These are phyloP conservation scores for Macrosoma leucophasiata DNA, from an alignment of 2,888 invertebrate species.

Conservation along the genomic window DNA sequence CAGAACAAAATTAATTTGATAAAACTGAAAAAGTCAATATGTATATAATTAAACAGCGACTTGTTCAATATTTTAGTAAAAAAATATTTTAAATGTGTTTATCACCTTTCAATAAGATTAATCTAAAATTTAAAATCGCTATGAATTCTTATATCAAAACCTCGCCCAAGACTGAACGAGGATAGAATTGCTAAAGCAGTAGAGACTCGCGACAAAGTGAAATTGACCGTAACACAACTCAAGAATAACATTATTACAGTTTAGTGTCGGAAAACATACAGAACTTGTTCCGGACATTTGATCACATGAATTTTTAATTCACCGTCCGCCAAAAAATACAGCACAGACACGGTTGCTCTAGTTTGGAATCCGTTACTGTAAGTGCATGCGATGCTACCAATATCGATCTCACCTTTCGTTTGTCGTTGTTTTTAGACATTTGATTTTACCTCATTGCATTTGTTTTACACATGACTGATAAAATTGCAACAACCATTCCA, in stretches of 20 bases:
- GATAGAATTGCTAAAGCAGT: no score
- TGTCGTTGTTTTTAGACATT: constrained; percentile 1
- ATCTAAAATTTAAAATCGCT: no score
- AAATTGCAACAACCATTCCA: no score
- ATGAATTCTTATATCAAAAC: no score
- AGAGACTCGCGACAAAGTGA: constrained; percentile 35
- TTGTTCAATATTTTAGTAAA: no score
- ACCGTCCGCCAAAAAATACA: constrained; percentile 40
- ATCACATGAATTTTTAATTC: constrained; percentile 52
- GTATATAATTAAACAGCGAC: no score
- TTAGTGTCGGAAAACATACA: constrained; percentile 25
- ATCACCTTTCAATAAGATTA: no score
- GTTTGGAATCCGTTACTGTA: constrained; percentile 52
- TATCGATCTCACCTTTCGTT: constrained; percentile 9
- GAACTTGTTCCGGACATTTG: constrained; percentile 35
- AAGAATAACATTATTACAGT: constrained; percentile 35
- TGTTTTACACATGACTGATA: no score
- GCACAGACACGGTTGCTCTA: constrained; percentile 36
- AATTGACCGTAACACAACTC: constrained; percentile 29
- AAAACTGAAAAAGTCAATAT: no score
- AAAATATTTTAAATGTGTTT: no score
- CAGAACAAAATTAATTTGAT: no score
- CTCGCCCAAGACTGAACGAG: constrained; percentile 1
- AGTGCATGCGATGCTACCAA: constrained; percentile 44
- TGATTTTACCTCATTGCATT: no score